phyloP scores from a whole-genome alignment of 2,797 vertebrate species.

The Phoxinus dragarum region DNA sequence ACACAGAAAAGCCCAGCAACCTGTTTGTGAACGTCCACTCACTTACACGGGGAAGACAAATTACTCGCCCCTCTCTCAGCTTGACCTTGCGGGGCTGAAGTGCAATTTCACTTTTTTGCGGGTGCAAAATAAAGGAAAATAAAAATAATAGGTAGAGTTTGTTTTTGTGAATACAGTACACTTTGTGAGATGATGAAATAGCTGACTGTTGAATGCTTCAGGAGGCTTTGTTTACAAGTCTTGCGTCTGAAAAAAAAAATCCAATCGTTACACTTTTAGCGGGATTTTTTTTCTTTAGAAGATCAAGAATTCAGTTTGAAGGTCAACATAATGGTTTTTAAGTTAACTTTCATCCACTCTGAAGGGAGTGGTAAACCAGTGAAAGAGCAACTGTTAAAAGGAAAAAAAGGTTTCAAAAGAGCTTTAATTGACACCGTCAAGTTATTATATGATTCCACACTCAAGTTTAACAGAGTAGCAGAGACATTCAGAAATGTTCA shows the following conservation, averaged over 20 bases:
- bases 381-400: slow-evolving; percentile 1
- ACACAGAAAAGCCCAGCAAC: slow-evolving; percentile 61
- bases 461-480: not conserved
- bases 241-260: slow-evolving; percentile 45
- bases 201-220: slow-evolving; percentile 57
- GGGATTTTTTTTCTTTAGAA: not conserved
- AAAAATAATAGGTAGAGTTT: slow-evolving; percentile 66
- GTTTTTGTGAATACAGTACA: slow-evolving; percentile 67
- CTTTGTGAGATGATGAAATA: slow-evolving; percentile 57
- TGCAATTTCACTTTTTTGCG: slow-evolving; percentile 66
- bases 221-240: slow-evolving; percentile 45
- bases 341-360: slow-evolving; percentile 25
- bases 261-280: slow-evolving; percentile 16
- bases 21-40: slow-evolving; percentile 63
- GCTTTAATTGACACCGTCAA: not conserved
- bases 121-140: slow-evolving; percentile 54
- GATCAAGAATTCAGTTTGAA: slow-evolving; percentile 62
- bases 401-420: slow-evolving; percentile 13
- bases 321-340: slow-evolving; percentile 62
- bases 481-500: not conserved
- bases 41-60: slow-evolving; percentile 67
- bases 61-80: slow-evolving; percentile 58
- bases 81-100: slow-evolving; percentile 67
- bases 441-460: not conserved
- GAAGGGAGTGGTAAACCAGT: not conserved